A percentile compares a stretch with the other conserved stretches of the same genome.
Evolutionary conservation across 1,140 invertebrate species (phyloP).

Genomic region (Oreohelix idahoensis): DNA sequence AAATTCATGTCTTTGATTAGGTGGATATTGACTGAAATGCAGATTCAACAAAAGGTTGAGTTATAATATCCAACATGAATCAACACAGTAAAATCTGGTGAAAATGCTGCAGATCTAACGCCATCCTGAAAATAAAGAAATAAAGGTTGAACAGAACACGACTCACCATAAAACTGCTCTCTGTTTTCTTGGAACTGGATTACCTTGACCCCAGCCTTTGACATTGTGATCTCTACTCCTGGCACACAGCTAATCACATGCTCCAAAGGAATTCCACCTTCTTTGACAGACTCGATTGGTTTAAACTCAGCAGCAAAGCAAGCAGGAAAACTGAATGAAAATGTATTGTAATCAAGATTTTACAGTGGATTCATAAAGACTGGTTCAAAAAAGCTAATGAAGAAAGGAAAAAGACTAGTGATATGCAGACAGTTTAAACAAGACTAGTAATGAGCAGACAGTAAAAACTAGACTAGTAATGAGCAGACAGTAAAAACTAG

Average conservation of each 20-base stretch:
- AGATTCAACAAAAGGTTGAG: too few relatives aligned
- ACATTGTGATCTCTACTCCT: slow-evolving; percentile 79
- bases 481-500: too few relatives aligned
- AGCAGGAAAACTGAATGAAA: slow-evolving; percentile 78
- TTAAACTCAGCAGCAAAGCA: slow-evolving; percentile 85
- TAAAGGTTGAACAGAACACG: background rate
- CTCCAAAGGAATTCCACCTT: slow-evolving; percentile 85
- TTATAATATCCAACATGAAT: too few relatives aligned
- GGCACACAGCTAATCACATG: slow-evolving; percentile 88
- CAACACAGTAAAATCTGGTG: too few relatives aligned
- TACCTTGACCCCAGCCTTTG: slow-evolving; percentile 73
- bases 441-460: too few relatives aligned
- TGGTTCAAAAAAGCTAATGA: background rate
- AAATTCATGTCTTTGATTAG: too few relatives aligned
- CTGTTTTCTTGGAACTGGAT: slow-evolving; percentile 74
- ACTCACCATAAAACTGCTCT: slow-evolving; percentile 43
- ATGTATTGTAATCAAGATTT: background rate
- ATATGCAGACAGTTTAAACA: too few relatives aligned
- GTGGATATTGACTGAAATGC: too few relatives aligned
- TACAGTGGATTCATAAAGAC: too few relatives aligned
- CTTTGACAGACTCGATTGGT: slow-evolving; percentile 66
- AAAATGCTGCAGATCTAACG: too few relatives aligned
- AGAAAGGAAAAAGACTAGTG: background rate
- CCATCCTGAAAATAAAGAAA: too few relatives aligned
- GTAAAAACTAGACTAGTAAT: too few relatives aligned